Conservation (phyloP, 92 coral and sea anemone genomes). For the Anthopleura xanthogrammica region DNA sequence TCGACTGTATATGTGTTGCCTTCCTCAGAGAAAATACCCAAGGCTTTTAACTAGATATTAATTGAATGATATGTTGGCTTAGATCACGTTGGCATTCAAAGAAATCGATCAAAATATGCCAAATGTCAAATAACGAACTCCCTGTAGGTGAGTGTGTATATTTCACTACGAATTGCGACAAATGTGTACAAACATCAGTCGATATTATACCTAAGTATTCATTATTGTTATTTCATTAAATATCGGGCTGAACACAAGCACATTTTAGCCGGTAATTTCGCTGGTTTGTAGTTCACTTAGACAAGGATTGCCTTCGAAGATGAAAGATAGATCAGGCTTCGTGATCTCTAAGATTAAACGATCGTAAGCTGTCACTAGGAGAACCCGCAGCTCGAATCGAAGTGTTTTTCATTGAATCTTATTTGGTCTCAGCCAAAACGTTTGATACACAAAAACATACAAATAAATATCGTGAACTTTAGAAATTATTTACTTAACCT, state of each 20-base stretch:
- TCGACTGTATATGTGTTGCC: neutral
- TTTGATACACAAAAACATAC: neutral
- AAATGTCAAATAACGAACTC: conserved; percentile 12
- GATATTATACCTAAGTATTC: neutral
- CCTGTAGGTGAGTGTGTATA: conserved; percentile 11
- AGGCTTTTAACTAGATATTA: neutral
- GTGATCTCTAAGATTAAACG: too few relatives aligned
- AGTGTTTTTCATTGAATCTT: neutral
- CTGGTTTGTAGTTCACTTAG: too few relatives aligned
- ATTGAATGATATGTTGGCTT: neutral
- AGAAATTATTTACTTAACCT: neutral
- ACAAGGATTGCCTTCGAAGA: too few relatives aligned
- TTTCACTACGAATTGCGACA: neutral
- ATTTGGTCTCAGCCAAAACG: neutral
- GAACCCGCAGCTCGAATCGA: neutral
- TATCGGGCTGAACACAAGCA: too few relatives aligned
- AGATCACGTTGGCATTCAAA: neutral
- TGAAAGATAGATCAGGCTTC: too few relatives aligned
- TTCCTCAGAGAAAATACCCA: neutral
- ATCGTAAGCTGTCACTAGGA: too few relatives aligned
- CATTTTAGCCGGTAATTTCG: too few relatives aligned
- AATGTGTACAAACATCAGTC: neutral
- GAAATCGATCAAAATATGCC: conserved; percentile 4
- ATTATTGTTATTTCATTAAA: neutral
- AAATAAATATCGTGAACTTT: neutral